A percentile compares a stretch with the other conserved stretches of the same genome.
Evolutionary conservation across 2,113 vertebrate genomes (phyloP).

Genomic region (Burhinus oedicnemus): DNA sequence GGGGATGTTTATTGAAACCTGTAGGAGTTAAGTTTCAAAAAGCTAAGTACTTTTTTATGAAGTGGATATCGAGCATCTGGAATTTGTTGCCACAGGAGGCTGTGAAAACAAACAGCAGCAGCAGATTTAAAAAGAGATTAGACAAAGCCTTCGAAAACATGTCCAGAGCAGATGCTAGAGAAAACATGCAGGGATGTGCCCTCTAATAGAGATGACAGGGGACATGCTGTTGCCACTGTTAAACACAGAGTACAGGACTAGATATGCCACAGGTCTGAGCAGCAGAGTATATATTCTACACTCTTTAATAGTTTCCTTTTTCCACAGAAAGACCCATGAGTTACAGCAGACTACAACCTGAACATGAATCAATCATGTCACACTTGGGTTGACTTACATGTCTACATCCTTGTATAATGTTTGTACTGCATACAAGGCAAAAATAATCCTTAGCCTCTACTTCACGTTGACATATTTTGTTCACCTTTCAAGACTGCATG

Average conservation of each 20-base stretch:
- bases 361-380: background rate
- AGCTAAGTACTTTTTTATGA: background rate
- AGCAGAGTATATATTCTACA: background rate
- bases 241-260: background rate
- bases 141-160: background rate
- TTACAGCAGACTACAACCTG: background rate
- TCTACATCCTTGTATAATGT: background rate
- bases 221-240: background rate
- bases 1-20: background rate
- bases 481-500: background rate
- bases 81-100: background rate
- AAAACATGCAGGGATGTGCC: background rate
- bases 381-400: background rate
- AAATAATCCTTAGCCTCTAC: background rate
- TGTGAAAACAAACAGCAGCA: background rate
- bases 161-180: background rate
- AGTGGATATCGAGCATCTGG: background rate
- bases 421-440: background rate
- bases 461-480: background rate
- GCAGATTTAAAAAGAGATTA: background rate
- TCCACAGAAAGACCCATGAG: background rate
- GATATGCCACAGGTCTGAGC: rapidly evolving
- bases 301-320: background rate
- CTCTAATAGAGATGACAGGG: background rate
- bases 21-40: background rate